Base-by-base conservation (phyloP, 2,113 vertebrate genomes). In the Vidua chalybeata region DNA sequence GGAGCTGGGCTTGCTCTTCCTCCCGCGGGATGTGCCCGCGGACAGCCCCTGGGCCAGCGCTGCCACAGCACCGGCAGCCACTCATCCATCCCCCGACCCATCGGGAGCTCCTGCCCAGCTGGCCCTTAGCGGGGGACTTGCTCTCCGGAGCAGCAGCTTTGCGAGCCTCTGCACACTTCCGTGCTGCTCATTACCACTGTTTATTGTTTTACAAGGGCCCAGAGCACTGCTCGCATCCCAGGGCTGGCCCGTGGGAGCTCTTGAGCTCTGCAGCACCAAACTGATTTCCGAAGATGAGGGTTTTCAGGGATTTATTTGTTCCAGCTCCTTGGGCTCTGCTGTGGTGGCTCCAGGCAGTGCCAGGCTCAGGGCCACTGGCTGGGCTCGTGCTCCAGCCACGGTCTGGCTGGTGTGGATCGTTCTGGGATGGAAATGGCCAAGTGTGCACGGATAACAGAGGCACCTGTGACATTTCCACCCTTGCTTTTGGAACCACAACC, bases 11-110 rank as follows among this genome's bases (percentile, higher is more conserved):
- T 66, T 82, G 37, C n/a, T 56, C 66, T 46, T n/a, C 28, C 33
- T 28, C 15, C 19, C 9, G 0, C 3, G 30, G 43, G 41, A 20
- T 2, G 5, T 18, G 51, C n/a, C 63, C 2, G 0, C 0, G 2
- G 48, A 18, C 37, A 8, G 46, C 12, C 11, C 39, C 31, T 19
- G 45, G 45, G 45, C 45, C 45, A 19, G 45, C 3, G 37, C 74
- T 15, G 39, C 21, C 3, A 0, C 28, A 13, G 39, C 6, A 2
- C 37, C 3, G 23, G 43, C 19, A 19, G 33, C 23, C 82, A 75
- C 33, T 6, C 46, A 22, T 48, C 46, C 46, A 22, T 48, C 11
- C 46, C 21, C 18, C 0, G 0, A 23, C 55, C 41, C 13, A 0
- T 3, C 0, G 7, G 56, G 68, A 84, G 56, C 61, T 67, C 8